Percentiles rank a stretch among this genome's conserved stretches.
Conservation (phyloP, 2,888 invertebrate species). For the Zygogramma bicolorata region DNA sequence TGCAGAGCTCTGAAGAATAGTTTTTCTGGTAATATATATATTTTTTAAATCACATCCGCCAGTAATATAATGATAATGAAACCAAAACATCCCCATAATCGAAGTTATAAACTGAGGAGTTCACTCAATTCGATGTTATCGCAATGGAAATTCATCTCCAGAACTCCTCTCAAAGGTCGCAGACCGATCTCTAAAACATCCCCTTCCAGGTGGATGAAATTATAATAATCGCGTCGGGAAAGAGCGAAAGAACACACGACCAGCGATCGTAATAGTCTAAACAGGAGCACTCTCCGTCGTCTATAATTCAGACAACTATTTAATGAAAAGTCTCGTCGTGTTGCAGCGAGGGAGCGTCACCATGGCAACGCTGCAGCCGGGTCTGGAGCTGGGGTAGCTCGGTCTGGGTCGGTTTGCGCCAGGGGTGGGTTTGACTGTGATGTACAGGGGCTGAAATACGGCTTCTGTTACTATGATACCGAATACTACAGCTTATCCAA, state of each 20-base stretch:
- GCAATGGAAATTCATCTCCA: not conserved
- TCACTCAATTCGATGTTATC: not conserved
- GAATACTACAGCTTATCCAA: not conserved
- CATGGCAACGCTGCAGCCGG: constrained; percentile 64
- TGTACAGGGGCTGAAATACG: not conserved
- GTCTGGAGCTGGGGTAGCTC: constrained; percentile 54
- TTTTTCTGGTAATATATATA: no score
- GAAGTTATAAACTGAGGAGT: no score
- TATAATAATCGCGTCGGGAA: not conserved
- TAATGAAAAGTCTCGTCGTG: constrained; percentile 64
- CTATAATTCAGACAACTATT: constrained; percentile 60
- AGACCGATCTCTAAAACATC: no score
- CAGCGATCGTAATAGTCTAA: constrained; percentile 47
- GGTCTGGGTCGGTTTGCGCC: not conserved
- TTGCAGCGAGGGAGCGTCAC: constrained; percentile 58
- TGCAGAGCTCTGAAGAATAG: no score
- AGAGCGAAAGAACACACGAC: constrained; percentile 18
- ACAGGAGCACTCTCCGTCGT: constrained; percentile 54
- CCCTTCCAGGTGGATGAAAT: constrained; percentile 1
- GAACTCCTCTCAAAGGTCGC: not conserved
- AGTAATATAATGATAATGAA: no score
- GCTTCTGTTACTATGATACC: no score
- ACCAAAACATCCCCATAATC: no score
- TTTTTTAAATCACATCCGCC: no score
- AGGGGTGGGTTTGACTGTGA: not conserved